A percentile compares a stretch with the other conserved stretches of the same genome.
Conservation (phyloP, 2,113 vertebrate genomes). For the Redunca redunca region DNA sequence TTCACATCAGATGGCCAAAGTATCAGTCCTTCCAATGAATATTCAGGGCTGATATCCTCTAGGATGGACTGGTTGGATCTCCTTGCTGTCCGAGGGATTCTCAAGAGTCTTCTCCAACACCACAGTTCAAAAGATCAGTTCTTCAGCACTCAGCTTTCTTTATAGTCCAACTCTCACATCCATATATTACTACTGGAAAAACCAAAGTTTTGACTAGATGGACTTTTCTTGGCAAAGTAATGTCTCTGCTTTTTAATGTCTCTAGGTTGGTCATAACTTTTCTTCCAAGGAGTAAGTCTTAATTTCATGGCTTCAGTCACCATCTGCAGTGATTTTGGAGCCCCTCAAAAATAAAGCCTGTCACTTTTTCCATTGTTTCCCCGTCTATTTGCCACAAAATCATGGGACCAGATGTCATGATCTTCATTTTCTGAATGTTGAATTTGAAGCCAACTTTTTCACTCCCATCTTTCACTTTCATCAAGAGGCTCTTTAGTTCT, state of each 20-base stretch:
- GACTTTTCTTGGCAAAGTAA: background rate
- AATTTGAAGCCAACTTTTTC: background rate
- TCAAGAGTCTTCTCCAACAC: background rate
- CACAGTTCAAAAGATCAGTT: background rate
- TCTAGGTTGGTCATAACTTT: background rate
- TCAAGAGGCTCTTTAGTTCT: background rate
- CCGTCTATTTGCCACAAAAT: background rate
- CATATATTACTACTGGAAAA: background rate
- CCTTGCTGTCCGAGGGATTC: background rate
- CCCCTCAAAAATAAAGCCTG: fast-evolving
- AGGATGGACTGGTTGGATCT: background rate
- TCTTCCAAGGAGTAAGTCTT: background rate
- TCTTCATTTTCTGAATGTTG: fast-evolving
- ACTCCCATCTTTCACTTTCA: background rate
- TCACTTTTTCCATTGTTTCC: background rate
- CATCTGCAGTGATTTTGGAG: background rate
- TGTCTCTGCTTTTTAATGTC: background rate
- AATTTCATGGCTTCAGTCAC: background rate
- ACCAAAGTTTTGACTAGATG: background rate
- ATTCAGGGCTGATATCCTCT: background rate
- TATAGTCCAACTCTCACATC: background rate
- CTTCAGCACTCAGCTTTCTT: fast-evolving
- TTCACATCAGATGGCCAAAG: background rate
- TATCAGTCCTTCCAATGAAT: background rate
- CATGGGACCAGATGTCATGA: background rate